Evolutionary conservation across 1,140 invertebrate species (phyloP).

Genomic region (Matsumurasca onukii): DNA sequence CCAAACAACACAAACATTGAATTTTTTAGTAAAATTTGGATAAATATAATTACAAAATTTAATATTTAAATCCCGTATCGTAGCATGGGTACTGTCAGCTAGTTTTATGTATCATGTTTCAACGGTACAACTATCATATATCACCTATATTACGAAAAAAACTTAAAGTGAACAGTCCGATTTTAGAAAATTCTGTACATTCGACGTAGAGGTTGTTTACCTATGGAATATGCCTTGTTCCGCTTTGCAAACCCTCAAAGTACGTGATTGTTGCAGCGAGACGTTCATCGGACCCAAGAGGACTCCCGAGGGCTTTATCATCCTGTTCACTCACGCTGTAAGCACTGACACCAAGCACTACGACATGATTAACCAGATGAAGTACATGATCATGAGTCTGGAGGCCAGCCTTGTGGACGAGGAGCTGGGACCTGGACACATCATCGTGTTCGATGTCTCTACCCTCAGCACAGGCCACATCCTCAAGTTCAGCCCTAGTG

Average conservation of each 20-base stretch:
- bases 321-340: constrained; percentile 6
- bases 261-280: background rate
- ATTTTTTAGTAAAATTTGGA: too few species aligned
- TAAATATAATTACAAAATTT: too few species aligned
- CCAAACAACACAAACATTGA: too few species aligned
- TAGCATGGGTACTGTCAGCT: too few species aligned
- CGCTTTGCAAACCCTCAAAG: background rate
- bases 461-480: constrained; percentile 9
- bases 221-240: too few species aligned
- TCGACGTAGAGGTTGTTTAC: too few species aligned
- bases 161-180: too few species aligned
- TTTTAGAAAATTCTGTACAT: too few species aligned
- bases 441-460: constrained; percentile 16
- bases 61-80: too few species aligned
- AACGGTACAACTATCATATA: too few species aligned
- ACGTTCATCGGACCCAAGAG: background rate
- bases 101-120: too few species aligned
- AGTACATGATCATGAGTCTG: constrained; percentile 18
- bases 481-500: constrained; percentile 17
- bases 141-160: too few species aligned
- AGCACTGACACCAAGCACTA: constrained; percentile 13
- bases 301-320: constrained; percentile 8
- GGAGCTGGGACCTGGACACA: constrained; percentile 5
- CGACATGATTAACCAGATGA: constrained; percentile 23
- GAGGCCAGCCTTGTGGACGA: constrained; percentile 14